Conservation (phyloP, 2,888 invertebrate species). For the Limenitis camilla region DNA sequence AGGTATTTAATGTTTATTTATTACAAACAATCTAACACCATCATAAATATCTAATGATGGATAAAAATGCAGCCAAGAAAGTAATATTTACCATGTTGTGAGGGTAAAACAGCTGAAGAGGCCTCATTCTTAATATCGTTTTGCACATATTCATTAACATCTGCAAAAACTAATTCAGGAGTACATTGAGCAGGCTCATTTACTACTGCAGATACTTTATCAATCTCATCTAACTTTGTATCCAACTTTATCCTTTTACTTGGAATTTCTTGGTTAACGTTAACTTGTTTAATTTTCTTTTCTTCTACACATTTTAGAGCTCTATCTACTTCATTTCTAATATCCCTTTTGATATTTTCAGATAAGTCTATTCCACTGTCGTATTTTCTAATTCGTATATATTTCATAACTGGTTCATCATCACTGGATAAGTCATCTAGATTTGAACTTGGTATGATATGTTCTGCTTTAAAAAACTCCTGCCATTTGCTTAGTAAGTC, state of each 20-base stretch:
- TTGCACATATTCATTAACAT: slow-evolving; percentile 44
- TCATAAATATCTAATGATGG: neutral
- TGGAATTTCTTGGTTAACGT: neutral
- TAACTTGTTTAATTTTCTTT: slow-evolving; percentile 9
- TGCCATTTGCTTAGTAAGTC: slow-evolving; percentile 46
- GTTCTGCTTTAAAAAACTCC: slow-evolving; percentile 35
- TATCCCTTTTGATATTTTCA: slow-evolving; percentile 45
- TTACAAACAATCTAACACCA: neutral
- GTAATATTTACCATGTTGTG: neutral
- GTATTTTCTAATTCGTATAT: slow-evolving; percentile 35
- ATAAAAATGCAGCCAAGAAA: neutral
- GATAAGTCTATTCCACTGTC: slow-evolving; percentile 46
- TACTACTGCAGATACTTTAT: slow-evolving; percentile 11
- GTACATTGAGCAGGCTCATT: slow-evolving; percentile 1
- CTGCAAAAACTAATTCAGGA: slow-evolving; percentile 53
- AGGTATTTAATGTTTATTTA: too few species aligned
- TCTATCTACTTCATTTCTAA: slow-evolving; percentile 44
- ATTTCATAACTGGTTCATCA: slow-evolving; percentile 61
- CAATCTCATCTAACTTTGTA: neutral
- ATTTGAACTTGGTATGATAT: slow-evolving; percentile 24
- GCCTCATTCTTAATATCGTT: slow-evolving; percentile 39
- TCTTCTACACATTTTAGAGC: slow-evolving; percentile 29
- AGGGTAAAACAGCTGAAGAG: neutral
- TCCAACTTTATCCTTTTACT: slow-evolving; percentile 21
- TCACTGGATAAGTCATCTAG: slow-evolving; percentile 39